Evolutionary conservation across 2,797 vertebrate species (phyloP), one percentile per base, ranked within the genome.

Genomic region (Alectoris magna): DNA sequence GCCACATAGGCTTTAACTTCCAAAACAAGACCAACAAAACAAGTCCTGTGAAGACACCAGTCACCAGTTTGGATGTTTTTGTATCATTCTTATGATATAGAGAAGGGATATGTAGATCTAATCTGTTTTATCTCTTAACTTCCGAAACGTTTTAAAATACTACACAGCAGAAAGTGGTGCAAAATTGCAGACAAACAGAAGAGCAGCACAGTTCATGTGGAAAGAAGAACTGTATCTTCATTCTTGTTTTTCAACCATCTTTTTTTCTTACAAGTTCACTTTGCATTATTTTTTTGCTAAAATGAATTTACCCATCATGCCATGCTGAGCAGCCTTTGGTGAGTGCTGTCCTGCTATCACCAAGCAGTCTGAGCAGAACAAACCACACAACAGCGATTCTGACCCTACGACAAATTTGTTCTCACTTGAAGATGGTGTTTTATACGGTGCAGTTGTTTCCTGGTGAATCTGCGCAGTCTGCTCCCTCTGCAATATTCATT

Each of bases 401-500:
- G 79, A 91, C 58, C 0, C 0, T 39, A n/a, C 67, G 73, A 58
- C 38, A 84, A 43, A 88, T 43, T 23, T 69, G 29, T 44, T 29
- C 38, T 90, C 53, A 31, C 5, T 9, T 24, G 44, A 55, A 56
- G 64, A 94, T 49, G 56, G 84, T 51, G 29, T 67, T 75, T 92
- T 78, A 84, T 58, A 49, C 31, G 13, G 11, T 22, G 64, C 44
- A 31, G 34, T 75, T 84, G 16, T 70, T 91, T 91, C 78, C 84
- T 66, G 71, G 80, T 79, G 64, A 78, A 84, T 93, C 87, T 87
- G 38, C 39, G 46, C 36, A 76, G 56, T 79, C 68, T 90, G 72
- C 51, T 91, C 64, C 83, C 76, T 71, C 58, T 94, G 85, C 77
- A 95, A 86, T 95, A 96, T 95, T 95, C 94, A 95, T 96, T 96